phyloP scores from a whole-genome alignment of 2,113 vertebrate genomes.

The Hypomesus transpacificus region DNA sequence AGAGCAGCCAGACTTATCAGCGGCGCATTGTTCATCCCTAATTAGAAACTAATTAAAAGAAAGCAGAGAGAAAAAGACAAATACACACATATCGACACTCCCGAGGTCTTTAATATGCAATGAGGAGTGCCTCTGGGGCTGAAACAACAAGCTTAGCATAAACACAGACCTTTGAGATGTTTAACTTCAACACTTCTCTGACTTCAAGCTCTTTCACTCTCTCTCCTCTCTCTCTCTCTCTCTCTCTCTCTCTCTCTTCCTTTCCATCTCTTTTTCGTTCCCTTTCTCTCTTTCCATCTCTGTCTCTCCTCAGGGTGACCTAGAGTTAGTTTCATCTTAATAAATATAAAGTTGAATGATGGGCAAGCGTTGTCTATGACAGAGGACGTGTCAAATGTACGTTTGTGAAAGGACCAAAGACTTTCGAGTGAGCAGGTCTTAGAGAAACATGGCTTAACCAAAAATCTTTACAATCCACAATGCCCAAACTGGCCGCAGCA shows the following conservation, averaged over 20 bases:
- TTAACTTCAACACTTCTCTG: neutral
- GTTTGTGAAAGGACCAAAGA: no score
- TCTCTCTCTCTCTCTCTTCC: neutral
- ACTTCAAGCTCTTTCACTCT: neutral
- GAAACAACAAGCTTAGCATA: conserved; percentile 55
- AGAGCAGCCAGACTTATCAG: conserved; percentile 42
- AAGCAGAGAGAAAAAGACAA: conserved; percentile 55
- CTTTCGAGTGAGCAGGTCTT: no score
- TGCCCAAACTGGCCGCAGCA: no score
- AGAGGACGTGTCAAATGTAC: no score
- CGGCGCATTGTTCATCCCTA: conserved; percentile 58
- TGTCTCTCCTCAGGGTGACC: neutral
- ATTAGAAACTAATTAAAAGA: conserved; percentile 73
- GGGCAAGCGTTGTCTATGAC: no score
- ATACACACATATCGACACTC: conserved; percentile 46
- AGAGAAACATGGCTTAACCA: no score
- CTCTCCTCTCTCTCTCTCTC: neutral
- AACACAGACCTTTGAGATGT: neutral
- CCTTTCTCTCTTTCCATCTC: neutral
- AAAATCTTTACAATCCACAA: no score
- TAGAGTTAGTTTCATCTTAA: no score
- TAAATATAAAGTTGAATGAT: no score
- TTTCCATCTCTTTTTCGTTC: no score
- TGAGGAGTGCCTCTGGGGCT: conserved; percentile 23
- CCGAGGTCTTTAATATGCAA: conserved; percentile 54